These are phyloP conservation scores for Eilema sororculum DNA, from an alignment of 2,888 invertebrate genomes.

Conservation along the genomic window DNA sequence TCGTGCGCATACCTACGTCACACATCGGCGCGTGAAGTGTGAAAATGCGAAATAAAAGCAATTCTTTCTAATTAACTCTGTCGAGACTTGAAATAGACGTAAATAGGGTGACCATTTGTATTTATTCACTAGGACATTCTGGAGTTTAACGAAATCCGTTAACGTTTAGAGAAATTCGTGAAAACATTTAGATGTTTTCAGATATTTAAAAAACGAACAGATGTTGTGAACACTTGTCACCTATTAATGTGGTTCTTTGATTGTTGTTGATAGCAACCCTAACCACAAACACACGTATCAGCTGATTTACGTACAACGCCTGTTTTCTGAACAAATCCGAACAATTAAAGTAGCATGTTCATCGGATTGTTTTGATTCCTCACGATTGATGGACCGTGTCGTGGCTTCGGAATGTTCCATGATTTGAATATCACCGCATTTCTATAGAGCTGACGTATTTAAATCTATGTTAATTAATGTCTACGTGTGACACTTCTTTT, in stretches of 20 bases:
- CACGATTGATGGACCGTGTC: constrained; percentile 69
- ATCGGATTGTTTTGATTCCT: constrained; percentile 84
- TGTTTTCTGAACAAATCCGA: constrained; percentile 76
- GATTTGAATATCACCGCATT: constrained; percentile 45
- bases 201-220: not conserved
- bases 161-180: not conserved
- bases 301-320: constrained; percentile 81
- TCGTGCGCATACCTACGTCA: constrained; percentile 71
- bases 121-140: constrained; percentile 14
- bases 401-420: constrained; percentile 53
- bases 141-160: not conserved
- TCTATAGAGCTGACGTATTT: constrained; percentile 38
- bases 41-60: constrained; percentile 86
- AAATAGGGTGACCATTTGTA: constrained; percentile 18
- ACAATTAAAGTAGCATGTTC: constrained; percentile 83
- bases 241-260: not conserved
- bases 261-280: constrained; percentile 17
- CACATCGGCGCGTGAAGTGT: constrained; percentile 73
- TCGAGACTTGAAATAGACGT: constrained; percentile 74
- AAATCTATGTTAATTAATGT: constrained; percentile 48
- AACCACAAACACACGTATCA: constrained; percentile 61
- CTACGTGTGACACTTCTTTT: constrained; percentile 41
- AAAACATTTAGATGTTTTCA: not conserved
- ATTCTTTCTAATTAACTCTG: constrained; percentile 86
- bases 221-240: not conserved